Percentiles rank a stretch among this genome's conserved stretches.
Conservation (phyloP, 64 coral and sea anemone genomes). For the Montipora efflorescens region DNA sequence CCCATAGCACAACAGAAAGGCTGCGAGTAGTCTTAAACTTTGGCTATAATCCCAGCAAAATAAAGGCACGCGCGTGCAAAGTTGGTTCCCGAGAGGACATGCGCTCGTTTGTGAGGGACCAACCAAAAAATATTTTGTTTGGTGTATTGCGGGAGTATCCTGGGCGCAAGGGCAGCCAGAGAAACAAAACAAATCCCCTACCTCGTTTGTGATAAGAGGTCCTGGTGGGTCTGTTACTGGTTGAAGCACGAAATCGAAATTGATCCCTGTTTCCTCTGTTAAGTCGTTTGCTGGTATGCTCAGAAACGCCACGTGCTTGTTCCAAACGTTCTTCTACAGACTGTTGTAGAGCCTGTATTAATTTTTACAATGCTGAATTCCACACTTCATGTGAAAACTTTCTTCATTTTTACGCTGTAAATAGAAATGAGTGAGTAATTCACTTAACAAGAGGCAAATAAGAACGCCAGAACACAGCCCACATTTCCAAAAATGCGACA, state of each 20-base stretch:
- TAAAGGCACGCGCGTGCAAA: too few relatives aligned
- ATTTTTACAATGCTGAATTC: background rate
- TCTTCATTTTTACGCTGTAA: background rate
- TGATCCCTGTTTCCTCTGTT: background rate
- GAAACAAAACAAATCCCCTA: background rate
- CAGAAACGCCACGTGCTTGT: background rate
- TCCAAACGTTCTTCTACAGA: background rate
- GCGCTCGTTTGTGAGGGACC: too few relatives aligned
- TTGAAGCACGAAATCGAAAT: constrained; percentile 8
- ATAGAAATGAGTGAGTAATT: background rate
- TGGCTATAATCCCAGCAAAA: too few relatives aligned
- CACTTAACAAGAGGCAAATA: constrained; percentile 18
- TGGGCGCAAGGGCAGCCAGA: background rate
- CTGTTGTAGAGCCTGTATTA: constrained; percentile 1
- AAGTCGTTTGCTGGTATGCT: background rate
- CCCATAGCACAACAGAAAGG: too few relatives aligned
- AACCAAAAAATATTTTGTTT: too few relatives aligned
- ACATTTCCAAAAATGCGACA: background rate
- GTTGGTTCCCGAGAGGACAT: too few relatives aligned
- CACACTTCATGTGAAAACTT: background rate
- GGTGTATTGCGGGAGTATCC: too few relatives aligned
- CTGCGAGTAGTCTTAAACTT: too few relatives aligned
- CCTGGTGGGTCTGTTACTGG: background rate
- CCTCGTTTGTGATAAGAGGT: background rate
- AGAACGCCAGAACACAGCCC: background rate